Evolutionary conservation across 2,888 invertebrate genomes (phyloP), one percentile per base, ranked within the genome.

Genomic region (Lasioglossum leucozonium): DNA sequence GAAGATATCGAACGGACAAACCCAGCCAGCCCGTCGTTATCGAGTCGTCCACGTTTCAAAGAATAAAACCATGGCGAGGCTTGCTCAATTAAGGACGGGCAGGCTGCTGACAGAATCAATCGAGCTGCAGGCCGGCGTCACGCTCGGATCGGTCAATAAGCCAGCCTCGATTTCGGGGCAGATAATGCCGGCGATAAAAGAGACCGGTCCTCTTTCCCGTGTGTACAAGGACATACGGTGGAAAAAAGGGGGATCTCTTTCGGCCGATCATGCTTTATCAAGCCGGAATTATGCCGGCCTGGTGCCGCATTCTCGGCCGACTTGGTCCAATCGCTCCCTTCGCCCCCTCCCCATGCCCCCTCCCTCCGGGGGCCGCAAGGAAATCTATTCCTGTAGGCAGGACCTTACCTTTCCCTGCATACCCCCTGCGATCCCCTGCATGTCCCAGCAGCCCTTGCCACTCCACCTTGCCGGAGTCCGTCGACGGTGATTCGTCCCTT

Each of bases 251-350:
- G 84, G 86, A 85, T 91, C 91, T 84, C 85, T 87, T 87, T 88
- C 44, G 88, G 86, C 83, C 92, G 92, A 92, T 92, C 91, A 90
- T 88, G 90, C 88, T 90, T 90, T 91, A 91, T 91, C 88, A 88
- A 90, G 87, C 88, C 85, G 89, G 90, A 93, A 92, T 92, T 92
- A 92, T 92, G 89, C 91, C 90, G 88, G 89, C 78, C 85, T 74
- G 80, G 77, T 86, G 85, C 85, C 88, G 91, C 90, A 89, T 92
- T 91, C 90, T 91, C 91, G 89, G 88, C 87, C 91, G 91, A 92
- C 90, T 92, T 91, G 88, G 89, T 89, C 86, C 90, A 89, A 90
- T 91, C 89, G 75, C 80, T 37, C 40, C 77, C 72, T 77, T 72
- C 44, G 47, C 71, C 34, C 40, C 77, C 72, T 77, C 69, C 44